phyloP scores from a whole-genome alignment of 2,113 vertebrate species.

The Colinus virginianus region DNA sequence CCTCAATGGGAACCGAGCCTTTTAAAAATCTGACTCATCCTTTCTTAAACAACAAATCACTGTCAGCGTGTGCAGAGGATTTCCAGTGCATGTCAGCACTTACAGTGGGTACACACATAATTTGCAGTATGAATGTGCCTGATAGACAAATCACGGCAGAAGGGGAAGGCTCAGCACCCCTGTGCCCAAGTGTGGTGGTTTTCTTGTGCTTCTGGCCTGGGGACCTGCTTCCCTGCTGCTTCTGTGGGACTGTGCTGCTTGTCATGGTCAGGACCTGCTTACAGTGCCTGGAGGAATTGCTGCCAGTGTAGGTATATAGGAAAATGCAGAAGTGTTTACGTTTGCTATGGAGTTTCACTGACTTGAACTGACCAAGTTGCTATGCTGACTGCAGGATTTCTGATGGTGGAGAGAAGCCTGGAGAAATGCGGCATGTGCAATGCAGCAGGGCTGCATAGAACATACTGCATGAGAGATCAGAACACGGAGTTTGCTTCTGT shows the following conservation, averaged over 20 bases:
- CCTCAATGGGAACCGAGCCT: neutral
- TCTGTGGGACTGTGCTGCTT: neutral
- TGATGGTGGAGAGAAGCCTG: neutral
- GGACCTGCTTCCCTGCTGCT: neutral
- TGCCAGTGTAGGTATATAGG: neutral
- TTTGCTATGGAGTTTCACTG: accelerated
- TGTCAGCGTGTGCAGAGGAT: neutral
- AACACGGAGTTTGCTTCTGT: too few species aligned
- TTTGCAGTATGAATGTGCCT: neutral
- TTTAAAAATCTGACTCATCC: neutral
- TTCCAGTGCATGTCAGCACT: slow-evolving; percentile 1
- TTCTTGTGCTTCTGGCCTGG: too few species aligned
- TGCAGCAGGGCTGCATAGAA: slow-evolving; percentile 4
- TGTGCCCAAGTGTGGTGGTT: neutral
- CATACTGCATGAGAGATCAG: neutral
- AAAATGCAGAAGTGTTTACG: neutral
- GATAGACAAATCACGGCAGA: neutral
- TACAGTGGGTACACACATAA: neutral
- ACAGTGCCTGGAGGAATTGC: neutral
- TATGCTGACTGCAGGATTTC: neutral
- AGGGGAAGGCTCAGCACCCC: neutral
- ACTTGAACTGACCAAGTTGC: neutral
- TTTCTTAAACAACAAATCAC: neutral
- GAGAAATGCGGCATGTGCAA: neutral
- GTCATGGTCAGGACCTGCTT: neutral